Percentiles rank a stretch among this genome's conserved stretches.
Conservation (phyloP, 2,797 vertebrate species). For the Anomalospiza imberbis region DNA sequence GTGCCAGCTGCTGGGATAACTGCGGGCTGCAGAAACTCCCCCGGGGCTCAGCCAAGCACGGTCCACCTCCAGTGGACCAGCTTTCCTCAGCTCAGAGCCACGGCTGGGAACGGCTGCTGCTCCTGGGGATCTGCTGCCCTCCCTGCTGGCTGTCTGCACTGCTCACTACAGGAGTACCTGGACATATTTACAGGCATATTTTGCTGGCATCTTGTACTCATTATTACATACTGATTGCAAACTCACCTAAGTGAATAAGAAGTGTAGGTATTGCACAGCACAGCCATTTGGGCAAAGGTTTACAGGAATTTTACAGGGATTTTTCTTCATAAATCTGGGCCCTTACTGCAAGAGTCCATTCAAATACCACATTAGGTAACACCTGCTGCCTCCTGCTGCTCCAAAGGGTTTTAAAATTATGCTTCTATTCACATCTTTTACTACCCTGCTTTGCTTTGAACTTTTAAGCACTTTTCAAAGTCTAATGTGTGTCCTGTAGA, state of each 20-base stretch:
- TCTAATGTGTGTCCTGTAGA: neutral
- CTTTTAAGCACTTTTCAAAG: neutral
- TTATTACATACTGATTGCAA: neutral
- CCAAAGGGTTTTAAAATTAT: neutral
- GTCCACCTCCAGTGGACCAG: neutral
- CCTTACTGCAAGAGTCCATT: neutral
- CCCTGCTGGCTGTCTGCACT: neutral
- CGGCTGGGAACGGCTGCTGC: neutral
- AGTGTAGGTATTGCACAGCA: neutral
- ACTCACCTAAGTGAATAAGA: neutral
- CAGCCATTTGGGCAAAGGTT: neutral
- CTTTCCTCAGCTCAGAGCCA: neutral
- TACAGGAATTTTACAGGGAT: neutral
- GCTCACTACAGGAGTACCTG: neutral
- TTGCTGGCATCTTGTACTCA: neutral
- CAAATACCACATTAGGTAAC: neutral
- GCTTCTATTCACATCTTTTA: neutral
- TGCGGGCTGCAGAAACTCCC: neutral
- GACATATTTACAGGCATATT: fast-evolving
- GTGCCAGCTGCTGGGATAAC: neutral
- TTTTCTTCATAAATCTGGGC: neutral
- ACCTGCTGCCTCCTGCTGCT: neutral
- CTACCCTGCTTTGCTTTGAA: neutral
- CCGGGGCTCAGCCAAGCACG: neutral
- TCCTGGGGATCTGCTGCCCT: neutral